Evolutionary conservation across 1,140 invertebrate species (phyloP).

Genomic region (Neodiprion virginianus): DNA sequence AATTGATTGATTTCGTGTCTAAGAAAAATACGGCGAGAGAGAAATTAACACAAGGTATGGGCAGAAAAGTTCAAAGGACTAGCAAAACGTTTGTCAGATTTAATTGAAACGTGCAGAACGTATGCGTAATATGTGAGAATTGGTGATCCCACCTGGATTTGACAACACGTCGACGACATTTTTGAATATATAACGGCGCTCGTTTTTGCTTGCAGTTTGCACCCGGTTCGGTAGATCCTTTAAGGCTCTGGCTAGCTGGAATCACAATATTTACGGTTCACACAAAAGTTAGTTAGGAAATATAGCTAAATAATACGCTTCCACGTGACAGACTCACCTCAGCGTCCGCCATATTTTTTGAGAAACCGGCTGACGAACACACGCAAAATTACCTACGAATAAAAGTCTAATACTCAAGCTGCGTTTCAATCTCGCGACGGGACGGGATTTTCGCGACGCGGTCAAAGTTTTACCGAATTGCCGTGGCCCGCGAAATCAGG

Average conservation of each 20-base stretch:
- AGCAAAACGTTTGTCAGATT: background rate
- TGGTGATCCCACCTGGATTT: conserved; percentile 71
- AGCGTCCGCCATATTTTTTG: conserved; percentile 56
- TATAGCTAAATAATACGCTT: conserved; percentile 26
- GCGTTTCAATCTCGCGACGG: too few relatives aligned
- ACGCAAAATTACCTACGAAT: too few relatives aligned
- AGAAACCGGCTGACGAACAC: background rate
- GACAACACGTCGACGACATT: conserved; percentile 76
- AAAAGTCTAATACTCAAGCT: too few relatives aligned
- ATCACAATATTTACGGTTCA: conserved; percentile 45
- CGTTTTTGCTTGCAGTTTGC: conserved; percentile 77
- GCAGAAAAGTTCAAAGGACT: background rate
- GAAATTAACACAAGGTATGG: too few relatives aligned
- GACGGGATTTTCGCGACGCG: too few relatives aligned
- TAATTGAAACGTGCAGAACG: background rate
- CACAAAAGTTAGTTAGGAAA: conserved; percentile 24
- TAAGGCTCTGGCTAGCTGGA: conserved; percentile 74
- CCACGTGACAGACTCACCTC: conserved; percentile 58
- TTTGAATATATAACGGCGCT: conserved; percentile 73
- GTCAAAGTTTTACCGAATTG: too few relatives aligned
- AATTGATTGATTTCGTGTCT: too few relatives aligned
- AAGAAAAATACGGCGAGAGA: too few relatives aligned
- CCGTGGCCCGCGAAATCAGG: too few relatives aligned
- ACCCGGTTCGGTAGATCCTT: conserved; percentile 83
- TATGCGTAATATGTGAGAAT: background rate